Evolutionary conservation across 92 coral and sea anemone genomes (phyloP).

Genomic region (Parazoanthus atlanticus): DNA sequence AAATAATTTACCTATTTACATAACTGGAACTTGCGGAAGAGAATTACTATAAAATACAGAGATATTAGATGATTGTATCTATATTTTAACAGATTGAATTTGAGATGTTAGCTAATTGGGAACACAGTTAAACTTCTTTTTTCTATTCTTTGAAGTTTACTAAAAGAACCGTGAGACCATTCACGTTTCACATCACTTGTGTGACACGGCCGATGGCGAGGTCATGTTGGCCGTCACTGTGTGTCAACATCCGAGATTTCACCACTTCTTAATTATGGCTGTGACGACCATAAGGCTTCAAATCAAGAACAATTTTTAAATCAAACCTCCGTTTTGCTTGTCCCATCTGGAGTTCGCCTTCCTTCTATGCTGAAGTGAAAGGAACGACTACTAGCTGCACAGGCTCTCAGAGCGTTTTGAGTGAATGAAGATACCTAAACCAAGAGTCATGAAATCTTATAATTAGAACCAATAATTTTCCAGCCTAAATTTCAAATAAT

Average conservation of each 20-base stretch:
- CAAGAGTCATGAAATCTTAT: not conserved
- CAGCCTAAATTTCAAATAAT: not conserved
- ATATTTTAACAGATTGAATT: not conserved
- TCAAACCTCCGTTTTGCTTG: conserved; percentile 82
- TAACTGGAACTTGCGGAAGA: too few relatives aligned
- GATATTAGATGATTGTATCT: too few relatives aligned
- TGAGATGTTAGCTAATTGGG: not conserved
- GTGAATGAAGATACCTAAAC: conserved; percentile 65
- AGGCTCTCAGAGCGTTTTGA: conserved; percentile 56
- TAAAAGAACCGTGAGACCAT: not conserved
- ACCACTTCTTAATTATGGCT: not conserved
- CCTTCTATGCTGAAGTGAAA: conserved; percentile 88
- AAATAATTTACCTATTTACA: too few relatives aligned
- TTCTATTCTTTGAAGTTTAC: too few relatives aligned
- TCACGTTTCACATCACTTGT: not conserved
- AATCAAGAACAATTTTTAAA: not conserved
- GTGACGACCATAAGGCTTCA: not conserved
- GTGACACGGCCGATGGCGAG: not conserved
- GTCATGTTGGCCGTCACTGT: too few relatives aligned
- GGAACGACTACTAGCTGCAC: conserved; percentile 67
- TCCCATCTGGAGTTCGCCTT: conserved; percentile 70
- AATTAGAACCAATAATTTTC: not conserved
- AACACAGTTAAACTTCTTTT: not conserved
- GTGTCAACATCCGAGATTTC: not conserved
- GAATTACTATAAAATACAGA: too few relatives aligned